phyloP scores from a whole-genome alignment of 2,113 vertebrate species.

The Alosa alosa region DNA sequence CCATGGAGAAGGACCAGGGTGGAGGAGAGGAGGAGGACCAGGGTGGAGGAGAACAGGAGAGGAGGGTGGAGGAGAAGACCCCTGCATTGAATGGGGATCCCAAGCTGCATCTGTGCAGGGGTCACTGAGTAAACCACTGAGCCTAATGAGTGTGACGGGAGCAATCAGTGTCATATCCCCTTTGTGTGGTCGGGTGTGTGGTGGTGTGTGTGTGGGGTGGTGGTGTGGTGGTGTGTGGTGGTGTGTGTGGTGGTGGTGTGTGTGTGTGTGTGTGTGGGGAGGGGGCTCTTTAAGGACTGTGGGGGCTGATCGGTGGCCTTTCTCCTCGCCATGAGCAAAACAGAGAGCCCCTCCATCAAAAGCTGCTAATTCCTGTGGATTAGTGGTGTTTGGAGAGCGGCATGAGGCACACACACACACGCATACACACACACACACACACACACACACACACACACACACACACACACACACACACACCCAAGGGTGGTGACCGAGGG shows the following conservation, averaged over 20 bases:
- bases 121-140: not conserved
- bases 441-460: too few relatives aligned
- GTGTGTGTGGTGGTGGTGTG: not conserved
- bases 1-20: not conserved
- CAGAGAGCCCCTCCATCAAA: not conserved
- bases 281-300: not conserved
- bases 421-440: too few relatives aligned
- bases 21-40: not conserved
- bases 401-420: too few relatives aligned
- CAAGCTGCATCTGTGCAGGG: not conserved
- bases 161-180: not conserved
- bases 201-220: not conserved
- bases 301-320: too few relatives aligned
- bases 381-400: not conserved
- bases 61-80: not conserved
- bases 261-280: not conserved
- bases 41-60: not conserved
- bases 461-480: not conserved
- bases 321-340: not conserved
- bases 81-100: not conserved
- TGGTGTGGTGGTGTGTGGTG: constrained; percentile 1
- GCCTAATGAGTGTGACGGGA: not conserved
- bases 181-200: not conserved
- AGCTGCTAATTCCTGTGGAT: not conserved
- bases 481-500: not conserved